Evolutionary conservation across 1,140 invertebrate genomes (phyloP).

Genomic region (Bombyx mori): DNA sequence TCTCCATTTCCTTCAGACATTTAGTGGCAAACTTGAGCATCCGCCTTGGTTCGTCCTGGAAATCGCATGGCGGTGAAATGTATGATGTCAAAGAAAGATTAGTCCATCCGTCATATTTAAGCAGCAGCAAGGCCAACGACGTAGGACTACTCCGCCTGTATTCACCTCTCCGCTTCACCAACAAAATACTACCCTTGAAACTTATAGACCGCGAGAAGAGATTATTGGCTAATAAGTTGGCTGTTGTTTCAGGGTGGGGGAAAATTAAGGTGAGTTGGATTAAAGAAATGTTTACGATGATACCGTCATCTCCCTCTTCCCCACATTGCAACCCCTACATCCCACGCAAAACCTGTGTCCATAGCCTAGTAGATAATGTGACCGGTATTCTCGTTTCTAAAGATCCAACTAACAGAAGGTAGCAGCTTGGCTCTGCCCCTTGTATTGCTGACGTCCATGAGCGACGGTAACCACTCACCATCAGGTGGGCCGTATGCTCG

Average conservation of each 20-base stretch:
- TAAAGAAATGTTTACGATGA: too few relatives aligned
- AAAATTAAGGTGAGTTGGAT: conserved; percentile 33
- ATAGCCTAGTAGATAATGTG: too few relatives aligned
- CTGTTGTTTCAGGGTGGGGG: conserved; percentile 59
- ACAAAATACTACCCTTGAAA: conserved; percentile 42
- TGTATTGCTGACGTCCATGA: too few relatives aligned
- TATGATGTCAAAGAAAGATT: conserved; percentile 50
- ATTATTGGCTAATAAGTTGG: conserved; percentile 31
- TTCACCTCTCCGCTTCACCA: conserved; percentile 45
- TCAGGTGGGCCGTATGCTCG: too few relatives aligned
- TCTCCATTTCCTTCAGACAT: conserved; percentile 12
- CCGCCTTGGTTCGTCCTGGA: conserved; percentile 55
- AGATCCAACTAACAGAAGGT: too few relatives aligned
- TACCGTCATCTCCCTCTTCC: too few relatives aligned
- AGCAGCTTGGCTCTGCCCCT: too few relatives aligned
- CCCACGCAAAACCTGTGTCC: too few relatives aligned
- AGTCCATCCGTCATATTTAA: conserved; percentile 49
- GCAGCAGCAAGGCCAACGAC: conserved; percentile 44
- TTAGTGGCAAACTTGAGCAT: conserved; percentile 42
- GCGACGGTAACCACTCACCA: too few relatives aligned
- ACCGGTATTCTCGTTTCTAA: too few relatives aligned
- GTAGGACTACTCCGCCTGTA: conserved; percentile 48
- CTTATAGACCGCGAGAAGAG: conserved; percentile 29
- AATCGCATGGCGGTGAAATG: conserved; percentile 57
- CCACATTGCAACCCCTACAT: too few relatives aligned